Conservation (phyloP, 2,888 invertebrate species). For the Junonia oenone region DNA sequence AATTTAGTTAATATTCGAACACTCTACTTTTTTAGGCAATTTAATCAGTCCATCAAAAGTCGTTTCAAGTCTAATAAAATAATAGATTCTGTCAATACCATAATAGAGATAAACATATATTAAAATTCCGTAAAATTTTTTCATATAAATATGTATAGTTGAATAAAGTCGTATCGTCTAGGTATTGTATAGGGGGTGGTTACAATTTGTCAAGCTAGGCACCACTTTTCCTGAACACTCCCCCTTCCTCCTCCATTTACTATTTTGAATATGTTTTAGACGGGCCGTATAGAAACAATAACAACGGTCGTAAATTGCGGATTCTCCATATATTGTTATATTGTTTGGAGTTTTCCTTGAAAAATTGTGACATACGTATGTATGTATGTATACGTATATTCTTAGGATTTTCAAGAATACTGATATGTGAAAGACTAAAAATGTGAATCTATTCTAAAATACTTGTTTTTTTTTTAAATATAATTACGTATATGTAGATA, state of each 20-base stretch:
- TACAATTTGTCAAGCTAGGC: constrained; percentile 15
- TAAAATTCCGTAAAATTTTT: too few species aligned
- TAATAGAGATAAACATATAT: too few species aligned
- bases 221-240: constrained; percentile 12
- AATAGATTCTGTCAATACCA: too few species aligned
- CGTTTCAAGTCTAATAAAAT: too few species aligned
- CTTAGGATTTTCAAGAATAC: background rate
- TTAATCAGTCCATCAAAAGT: too few species aligned
- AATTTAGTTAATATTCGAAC: too few species aligned
- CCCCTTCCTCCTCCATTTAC: background rate
- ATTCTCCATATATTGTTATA: constrained; percentile 9
- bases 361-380: background rate
- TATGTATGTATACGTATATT: constrained; percentile 1
- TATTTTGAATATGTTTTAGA: constrained; percentile 9
- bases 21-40: too few species aligned
- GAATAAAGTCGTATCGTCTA: too few species aligned
- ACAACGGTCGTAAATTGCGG: constrained; percentile 11
- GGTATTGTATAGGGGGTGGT: constrained; percentile 1
- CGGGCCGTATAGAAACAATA: constrained; percentile 12
- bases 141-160: too few species aligned
- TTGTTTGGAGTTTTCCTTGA: background rate
- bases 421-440: background rate
- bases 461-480: too few species aligned
- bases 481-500: too few species aligned
- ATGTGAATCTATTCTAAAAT: too few species aligned